A percentile compares a stretch with the other conserved stretches of the same genome.
Conservation (phyloP, 2,113 vertebrate species). For the Halichoeres trimaculatus region DNA sequence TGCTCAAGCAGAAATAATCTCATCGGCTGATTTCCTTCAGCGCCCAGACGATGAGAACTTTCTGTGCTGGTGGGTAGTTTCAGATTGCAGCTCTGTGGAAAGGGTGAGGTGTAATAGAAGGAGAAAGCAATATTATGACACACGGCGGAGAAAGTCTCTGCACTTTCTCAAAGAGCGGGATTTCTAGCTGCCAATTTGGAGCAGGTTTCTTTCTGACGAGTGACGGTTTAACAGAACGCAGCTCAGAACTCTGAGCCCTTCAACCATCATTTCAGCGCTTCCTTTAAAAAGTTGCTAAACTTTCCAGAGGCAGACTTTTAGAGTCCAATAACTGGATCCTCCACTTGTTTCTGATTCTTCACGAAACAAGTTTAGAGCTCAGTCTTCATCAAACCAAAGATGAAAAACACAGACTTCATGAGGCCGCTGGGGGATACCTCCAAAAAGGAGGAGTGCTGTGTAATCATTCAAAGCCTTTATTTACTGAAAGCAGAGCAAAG, state of each 20-base stretch:
- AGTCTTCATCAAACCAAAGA: background rate
- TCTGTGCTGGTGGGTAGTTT: constrained; percentile 37
- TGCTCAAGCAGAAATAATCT: constrained; percentile 66
- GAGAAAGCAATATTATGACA: constrained; percentile 12
- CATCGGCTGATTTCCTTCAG: constrained; percentile 53
- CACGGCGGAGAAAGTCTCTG: background rate
- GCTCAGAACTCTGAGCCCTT: background rate
- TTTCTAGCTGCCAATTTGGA: background rate
- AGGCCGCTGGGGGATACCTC: no score
- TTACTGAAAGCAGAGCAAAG: no score
- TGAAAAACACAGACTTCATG: background rate
- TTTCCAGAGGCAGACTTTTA: background rate
- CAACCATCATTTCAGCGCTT: background rate
- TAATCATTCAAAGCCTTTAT: no score
- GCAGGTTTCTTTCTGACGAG: background rate
- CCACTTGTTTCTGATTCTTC: background rate
- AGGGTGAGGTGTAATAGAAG: constrained; percentile 9
- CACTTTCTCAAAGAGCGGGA: background rate
- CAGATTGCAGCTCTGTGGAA: constrained; percentile 29
- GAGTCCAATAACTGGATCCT: background rate
- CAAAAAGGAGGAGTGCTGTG: no score
- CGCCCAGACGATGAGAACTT: constrained; percentile 25
- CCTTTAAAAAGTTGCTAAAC: background rate
- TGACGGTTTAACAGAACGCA: background rate
- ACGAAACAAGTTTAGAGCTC: background rate